These are phyloP conservation scores for Drosophila nasuta DNA, from an alignment of 1,140 invertebrate species.

Conservation along the genomic window DNA sequence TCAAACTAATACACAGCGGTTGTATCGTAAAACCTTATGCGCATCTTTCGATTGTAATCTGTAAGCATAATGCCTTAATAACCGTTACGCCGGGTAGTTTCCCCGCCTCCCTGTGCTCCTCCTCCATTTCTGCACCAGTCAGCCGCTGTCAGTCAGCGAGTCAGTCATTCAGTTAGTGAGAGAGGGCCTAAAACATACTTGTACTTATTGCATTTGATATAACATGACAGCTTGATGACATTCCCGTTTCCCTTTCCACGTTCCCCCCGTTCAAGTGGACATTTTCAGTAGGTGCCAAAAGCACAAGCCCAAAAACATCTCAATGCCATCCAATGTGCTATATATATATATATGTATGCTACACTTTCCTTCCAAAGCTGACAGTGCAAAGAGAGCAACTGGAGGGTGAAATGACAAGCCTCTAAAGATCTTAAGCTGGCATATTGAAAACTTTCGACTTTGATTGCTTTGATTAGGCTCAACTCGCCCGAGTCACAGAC, in stretches of 20 bases:
- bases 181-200: conserved; percentile 25
- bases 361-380: conserved; percentile 9
- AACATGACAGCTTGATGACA: conserved; percentile 71
- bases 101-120: background rate
- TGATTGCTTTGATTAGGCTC: conserved; percentile 28
- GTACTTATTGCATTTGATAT: conserved; percentile 52
- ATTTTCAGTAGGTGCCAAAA: conserved; percentile 54
- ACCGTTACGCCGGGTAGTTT: conserved; percentile 20
- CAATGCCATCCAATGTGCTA: conserved; percentile 23
- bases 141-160: conserved; percentile 1
- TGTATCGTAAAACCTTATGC: conserved; percentile 74
- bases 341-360: background rate
- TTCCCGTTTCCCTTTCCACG: conserved; percentile 15
- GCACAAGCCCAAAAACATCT: conserved; percentile 19
- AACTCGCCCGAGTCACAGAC: conserved; percentile 6
- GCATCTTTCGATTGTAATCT: conserved; percentile 81
- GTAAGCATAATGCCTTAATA: conserved; percentile 54
- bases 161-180: background rate
- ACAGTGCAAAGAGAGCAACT: conserved; percentile 1
- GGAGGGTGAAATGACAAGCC: conserved; percentile 3
- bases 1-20: conserved; percentile 71
- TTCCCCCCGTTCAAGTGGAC: conserved; percentile 56
- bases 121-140: background rate
- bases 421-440: conserved; percentile 17
- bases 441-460: conserved; percentile 34